Evolutionary conservation across 1,140 invertebrate genomes (phyloP).

Genomic region (Eumaeus atala): DNA sequence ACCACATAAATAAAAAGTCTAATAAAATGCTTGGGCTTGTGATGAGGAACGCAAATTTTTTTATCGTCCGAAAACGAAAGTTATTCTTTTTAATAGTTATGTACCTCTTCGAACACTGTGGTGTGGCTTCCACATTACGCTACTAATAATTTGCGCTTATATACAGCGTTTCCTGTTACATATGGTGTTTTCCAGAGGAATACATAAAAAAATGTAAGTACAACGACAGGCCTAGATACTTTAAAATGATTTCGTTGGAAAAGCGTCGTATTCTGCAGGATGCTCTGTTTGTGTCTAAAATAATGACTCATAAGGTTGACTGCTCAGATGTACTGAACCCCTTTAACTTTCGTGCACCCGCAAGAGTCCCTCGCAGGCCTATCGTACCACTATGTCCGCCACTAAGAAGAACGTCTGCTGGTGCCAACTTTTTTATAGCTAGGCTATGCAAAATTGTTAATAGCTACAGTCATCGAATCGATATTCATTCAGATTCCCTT

Average conservation of each 20-base stretch:
- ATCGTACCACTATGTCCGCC: not conserved
- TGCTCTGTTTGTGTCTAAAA: not conserved
- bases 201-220: no score
- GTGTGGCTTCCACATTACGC: no score
- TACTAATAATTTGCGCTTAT: no score
- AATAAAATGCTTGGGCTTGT: not conserved
- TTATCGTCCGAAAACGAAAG: not conserved
- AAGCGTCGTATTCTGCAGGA: not conserved
- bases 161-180: no score
- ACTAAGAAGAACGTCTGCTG: not conserved
- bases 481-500: not conserved
- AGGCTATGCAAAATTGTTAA: not conserved
- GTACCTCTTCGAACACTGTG: no score
- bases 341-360: no score
- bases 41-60: not conserved
- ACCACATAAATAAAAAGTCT: not conserved
- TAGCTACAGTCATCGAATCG: not conserved
- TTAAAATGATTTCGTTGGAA: no score
- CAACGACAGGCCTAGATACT: no score
- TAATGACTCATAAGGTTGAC: not conserved
- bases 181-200: no score
- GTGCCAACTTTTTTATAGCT: not conserved
- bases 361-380: constrained; percentile 1
- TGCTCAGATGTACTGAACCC: no score
- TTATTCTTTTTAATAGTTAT: no score